These are phyloP conservation scores for Brachionus koreanus DNA, from an alignment of 1,140 invertebrate species.

Conservation along the genomic window DNA sequence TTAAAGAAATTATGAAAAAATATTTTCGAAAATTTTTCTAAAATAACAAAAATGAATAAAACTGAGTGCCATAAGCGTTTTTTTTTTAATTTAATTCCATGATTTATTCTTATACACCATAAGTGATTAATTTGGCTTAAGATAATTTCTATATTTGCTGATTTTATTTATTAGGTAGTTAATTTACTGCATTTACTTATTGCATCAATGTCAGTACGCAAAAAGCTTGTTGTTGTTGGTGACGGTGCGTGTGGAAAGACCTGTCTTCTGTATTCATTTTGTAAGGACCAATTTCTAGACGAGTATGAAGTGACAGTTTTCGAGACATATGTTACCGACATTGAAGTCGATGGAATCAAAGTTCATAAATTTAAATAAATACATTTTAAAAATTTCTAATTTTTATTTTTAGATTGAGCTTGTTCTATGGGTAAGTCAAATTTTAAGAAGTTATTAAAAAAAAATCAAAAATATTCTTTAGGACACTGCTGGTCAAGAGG, in stretches of 20 bases:
- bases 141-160: neutral
- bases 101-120: neutral
- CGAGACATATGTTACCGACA: constrained; percentile 29
- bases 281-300: constrained; percentile 9
- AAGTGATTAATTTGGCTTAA: neutral
- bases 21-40: neutral
- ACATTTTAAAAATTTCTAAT: neutral
- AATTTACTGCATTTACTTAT: neutral
- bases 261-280: constrained; percentile 12
- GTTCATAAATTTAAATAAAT: neutral
- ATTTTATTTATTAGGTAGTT: neutral
- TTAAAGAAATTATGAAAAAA: neutral
- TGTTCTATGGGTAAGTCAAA: constrained; percentile 57
- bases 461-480: neutral
- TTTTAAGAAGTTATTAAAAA: neutral
- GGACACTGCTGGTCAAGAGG: constrained; percentile 44
- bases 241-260: constrained; percentile 44
- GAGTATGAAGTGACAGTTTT: constrained; percentile 41
- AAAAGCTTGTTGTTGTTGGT: constrained; percentile 42
- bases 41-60: neutral
- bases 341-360: neutral
- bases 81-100: neutral
- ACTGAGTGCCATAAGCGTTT: neutral
- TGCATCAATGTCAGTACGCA: neutral
- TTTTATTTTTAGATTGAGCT: neutral